These are phyloP conservation scores for Cephalopterus ornatus DNA, from an alignment of 2,113 vertebrate genomes.

Conservation along the genomic window DNA sequence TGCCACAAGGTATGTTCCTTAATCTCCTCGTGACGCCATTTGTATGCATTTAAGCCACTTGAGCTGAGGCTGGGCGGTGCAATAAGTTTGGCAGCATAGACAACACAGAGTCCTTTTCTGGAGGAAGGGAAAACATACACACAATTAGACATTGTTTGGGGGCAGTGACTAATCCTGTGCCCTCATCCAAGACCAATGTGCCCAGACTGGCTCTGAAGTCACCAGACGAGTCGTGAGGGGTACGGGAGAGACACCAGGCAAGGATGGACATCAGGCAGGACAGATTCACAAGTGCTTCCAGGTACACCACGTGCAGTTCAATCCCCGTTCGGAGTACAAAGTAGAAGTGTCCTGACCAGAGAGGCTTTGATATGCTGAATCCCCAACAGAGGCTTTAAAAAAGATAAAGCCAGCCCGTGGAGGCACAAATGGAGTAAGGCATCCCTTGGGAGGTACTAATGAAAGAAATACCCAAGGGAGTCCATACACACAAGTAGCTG, in stretches of 20 bases:
- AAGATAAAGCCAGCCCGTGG: neutral
- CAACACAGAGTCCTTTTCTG: neutral
- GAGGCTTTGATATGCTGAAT: neutral
- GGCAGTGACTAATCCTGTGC: neutral
- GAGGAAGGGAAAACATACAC: neutral
- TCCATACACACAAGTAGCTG: neutral
- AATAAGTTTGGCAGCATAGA: neutral
- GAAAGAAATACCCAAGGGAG: neutral
- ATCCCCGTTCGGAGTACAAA: neutral
- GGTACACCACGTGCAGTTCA: neutral
- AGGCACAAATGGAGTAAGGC: neutral
- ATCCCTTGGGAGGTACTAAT: neutral
- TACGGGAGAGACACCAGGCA: neutral
- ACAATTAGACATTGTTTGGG: constrained; percentile 16
- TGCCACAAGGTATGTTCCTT: neutral
- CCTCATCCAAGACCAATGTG: neutral
- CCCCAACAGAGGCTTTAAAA: neutral
- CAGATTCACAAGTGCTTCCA: neutral
- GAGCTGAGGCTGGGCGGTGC: neutral
- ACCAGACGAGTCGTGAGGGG: neutral
- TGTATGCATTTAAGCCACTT: neutral
- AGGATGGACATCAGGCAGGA: neutral
- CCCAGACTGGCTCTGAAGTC: neutral
- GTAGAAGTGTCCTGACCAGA: neutral
- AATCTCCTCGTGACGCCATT: neutral